Base-by-base conservation (phyloP, 1,140 invertebrate genomes). In the Babylonia areolata region DNA sequence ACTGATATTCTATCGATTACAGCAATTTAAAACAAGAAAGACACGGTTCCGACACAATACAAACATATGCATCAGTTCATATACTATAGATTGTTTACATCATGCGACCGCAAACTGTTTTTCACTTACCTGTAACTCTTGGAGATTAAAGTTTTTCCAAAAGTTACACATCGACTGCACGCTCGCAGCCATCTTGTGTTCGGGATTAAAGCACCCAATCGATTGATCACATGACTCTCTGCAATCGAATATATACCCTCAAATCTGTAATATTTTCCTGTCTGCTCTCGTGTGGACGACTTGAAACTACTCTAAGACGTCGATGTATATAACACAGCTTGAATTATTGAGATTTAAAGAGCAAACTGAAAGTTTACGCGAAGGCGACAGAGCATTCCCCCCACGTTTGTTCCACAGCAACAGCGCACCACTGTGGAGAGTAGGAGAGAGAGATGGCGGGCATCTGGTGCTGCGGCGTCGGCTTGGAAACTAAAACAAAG, bases 141-240 rank as follows among this genome's bases (percentile, higher is more conserved):
- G 94, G 90, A 95, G 93, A 93, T 95, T 93, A 90, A 95, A 95
- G 84, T 94, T 92, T 94, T 94, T 95, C 94, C 94, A 95, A 92
- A 93, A 94, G 89, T 94, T 93, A 91, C 91, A 92, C 93, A 95
- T 93, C 91, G 94, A 94, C 94, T 94, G 94, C 91, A 95, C 90
- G 92, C 93, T 94, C 88, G 94, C 94, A 95, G 94, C 94, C 94
- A 95, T 95, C 93, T 94, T 95, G 92, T 51, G 46, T 12, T 12
- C 46, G 46, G 42, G 46, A 51, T 51, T 51, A 90, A 92, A 90
- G 87, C 85, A 79, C 87, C 90, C 90, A 90, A 94, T 94, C 93
- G 92, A 94, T 94, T 93, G 92, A 88, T 93, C 94, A 95, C 94
- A 93, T 95, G 94, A 94, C 92, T 90, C 83, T 86, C 80, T 86